Conservation (phyloP, 2,797 vertebrate species). For the Myripristis murdjan region DNA sequence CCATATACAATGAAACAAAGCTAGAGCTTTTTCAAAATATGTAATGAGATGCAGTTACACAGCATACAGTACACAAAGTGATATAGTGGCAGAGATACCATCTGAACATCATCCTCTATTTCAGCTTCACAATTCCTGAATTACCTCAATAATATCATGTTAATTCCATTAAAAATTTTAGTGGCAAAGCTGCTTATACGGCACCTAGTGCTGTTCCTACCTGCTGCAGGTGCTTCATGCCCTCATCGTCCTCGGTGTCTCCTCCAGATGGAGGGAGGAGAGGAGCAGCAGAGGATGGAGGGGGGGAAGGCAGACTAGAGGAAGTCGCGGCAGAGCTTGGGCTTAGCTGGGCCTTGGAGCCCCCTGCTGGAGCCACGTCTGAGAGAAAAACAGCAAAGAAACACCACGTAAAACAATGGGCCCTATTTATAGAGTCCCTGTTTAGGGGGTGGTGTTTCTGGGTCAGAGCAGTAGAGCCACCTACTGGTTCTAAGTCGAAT, state of each 20-base stretch:
- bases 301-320: constrained; percentile 85
- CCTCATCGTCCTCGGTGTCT: constrained; percentile 94
- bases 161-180: no score
- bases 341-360: constrained; percentile 78
- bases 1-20: no score
- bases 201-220: constrained; percentile 67
- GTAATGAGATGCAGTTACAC: no score
- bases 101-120: no score
- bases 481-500: constrained; percentile 46
- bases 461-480: constrained; percentile 18
- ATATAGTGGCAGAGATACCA: no score
- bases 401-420: constrained; percentile 46
- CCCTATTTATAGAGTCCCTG: constrained; percentile 35
- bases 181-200: background rate
- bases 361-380: constrained; percentile 65
- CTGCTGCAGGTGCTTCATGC: constrained; percentile 96
- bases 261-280: constrained; percentile 86
- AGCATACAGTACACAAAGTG: no score
- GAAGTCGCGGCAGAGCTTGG: constrained; percentile 67
- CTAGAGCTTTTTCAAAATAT: no score
- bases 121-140: no score
- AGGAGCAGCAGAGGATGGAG: constrained; percentile 86
- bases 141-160: no score
- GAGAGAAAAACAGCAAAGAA: constrained; percentile 29
- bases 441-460: constrained; percentile 6